A percentile compares a stretch with the other conserved stretches of the same genome.
Evolutionary conservation across 2,113 vertebrate species (phyloP).

Genomic region (Gulo gulo): DNA sequence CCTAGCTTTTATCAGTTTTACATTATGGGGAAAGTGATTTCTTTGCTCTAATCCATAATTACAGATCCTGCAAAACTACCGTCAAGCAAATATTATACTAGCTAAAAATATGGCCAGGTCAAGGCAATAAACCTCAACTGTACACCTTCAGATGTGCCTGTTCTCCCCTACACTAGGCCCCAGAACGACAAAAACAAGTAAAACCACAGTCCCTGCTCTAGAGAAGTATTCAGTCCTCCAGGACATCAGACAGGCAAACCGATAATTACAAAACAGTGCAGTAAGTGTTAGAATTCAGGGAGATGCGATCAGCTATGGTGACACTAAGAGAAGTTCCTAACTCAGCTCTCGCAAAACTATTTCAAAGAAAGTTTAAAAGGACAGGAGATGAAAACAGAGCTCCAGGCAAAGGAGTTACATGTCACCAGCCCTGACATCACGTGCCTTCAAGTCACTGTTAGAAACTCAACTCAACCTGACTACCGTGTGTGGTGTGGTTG

Average conservation of each 20-base stretch:
- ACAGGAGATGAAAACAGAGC: neutral
- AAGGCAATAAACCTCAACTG: neutral
- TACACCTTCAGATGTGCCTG: neutral
- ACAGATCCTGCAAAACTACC: neutral
- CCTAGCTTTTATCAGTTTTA: neutral
- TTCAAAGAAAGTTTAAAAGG: neutral
- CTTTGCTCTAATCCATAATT: neutral
- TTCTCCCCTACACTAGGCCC: neutral
- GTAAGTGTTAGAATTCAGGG: neutral
- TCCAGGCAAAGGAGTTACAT: neutral
- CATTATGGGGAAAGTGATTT: neutral
- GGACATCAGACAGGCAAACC: neutral
- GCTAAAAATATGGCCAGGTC: neutral
- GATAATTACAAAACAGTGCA: neutral
- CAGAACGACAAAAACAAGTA: neutral
- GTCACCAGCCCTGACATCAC: neutral
- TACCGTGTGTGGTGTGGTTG: neutral
- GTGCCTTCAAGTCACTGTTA: neutral
- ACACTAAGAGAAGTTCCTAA: neutral
- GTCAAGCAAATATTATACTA: constrained; percentile 14
- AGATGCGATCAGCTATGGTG: neutral
- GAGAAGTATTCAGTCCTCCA: neutral
- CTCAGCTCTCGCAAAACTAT: neutral
- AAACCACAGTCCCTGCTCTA: neutral
- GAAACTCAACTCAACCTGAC: neutral